Evolutionary conservation across 2,888 invertebrate species (phyloP), one percentile per base, ranked within the genome.

Genomic region (Torymus auratus): DNA sequence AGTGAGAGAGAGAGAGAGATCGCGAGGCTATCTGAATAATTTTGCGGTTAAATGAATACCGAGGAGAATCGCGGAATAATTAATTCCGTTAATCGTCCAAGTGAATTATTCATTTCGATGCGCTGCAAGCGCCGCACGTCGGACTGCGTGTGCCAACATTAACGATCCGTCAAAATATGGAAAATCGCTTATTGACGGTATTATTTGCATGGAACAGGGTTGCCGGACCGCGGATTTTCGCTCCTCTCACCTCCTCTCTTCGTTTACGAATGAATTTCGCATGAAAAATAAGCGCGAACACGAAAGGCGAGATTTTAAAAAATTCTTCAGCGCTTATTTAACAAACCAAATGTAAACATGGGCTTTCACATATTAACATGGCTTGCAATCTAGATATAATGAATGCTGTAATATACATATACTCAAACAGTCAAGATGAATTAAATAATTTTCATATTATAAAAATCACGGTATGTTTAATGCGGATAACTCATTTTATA

Each of bases 51-150:
- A 84, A 83, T 79, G 82, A 82, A 81, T 82, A 75, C 77, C 41
- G 77, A 64, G 76, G 7, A 74, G 73, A 82, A 82, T 83, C 69
- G 70, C 76, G 28, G 78, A 81, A 83, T 83, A 84, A 83, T 84
- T 83, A 83, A 83, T 83, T 80, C 80, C 76, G 79, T 83, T 83
- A 83, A 84, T 84, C 81, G 82, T 83, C 62, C 58, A 20, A 80
- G 81, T 83, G 83, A 84, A 84, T 84, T 78, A 83, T 84, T 82
- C 82, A 83, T 79, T 68, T 78, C 14, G 61, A 13, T 68, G 61
- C 53, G 58, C 52, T 2, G n/a, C n/a, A n/a, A n/a, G 55, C 23
- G 12, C 50, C 1, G 0, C n/a, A n/a, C 7, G 41, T 7, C 7
- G 7, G 41, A 41, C 50, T 64, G 41, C 13, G 11, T 53, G 68